A percentile compares a stretch with the other conserved stretches of the same genome.
Conservation (phyloP, 2,797 vertebrate genomes). For the Enteromius anoplus region DNA sequence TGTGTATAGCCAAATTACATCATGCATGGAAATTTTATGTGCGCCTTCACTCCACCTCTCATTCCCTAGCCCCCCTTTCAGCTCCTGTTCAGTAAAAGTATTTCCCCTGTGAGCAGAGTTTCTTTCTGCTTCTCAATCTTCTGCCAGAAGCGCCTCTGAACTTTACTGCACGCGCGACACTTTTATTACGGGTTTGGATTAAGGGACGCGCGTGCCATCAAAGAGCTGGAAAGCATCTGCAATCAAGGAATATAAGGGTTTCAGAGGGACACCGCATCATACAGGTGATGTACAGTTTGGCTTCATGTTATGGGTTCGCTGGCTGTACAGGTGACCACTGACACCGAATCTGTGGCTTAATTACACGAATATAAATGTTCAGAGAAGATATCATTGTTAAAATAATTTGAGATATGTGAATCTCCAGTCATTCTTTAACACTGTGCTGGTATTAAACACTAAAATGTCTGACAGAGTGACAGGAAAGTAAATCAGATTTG, state of each 20-base stretch:
- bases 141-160: slow-evolving; percentile 49
- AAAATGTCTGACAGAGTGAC: background rate
- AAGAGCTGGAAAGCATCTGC: slow-evolving; percentile 9
- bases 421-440: background rate
- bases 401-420: background rate
- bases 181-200: slow-evolving; percentile 27
- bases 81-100: slow-evolving; percentile 63
- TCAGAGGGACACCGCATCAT: background rate
- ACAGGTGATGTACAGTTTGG: slow-evolving; percentile 27
- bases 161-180: slow-evolving; percentile 35
- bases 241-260: slow-evolving; percentile 19
- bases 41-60: slow-evolving; percentile 42
- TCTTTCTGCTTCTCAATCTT: slow-evolving; percentile 61
- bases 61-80: slow-evolving; percentile 43
- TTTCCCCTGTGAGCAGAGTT: slow-evolving; percentile 51
- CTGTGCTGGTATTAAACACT: background rate
- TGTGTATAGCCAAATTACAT: slow-evolving; percentile 30
- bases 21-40: slow-evolving; percentile 44
- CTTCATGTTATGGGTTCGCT: background rate
- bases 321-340: slow-evolving; percentile 1
- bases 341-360: background rate
- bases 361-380: background rate
- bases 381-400: background rate
- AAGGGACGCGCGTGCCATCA: slow-evolving; percentile 2
- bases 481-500: background rate